phyloP scores from a whole-genome alignment of 2,888 invertebrate genomes.

The Agrochola litura region DNA sequence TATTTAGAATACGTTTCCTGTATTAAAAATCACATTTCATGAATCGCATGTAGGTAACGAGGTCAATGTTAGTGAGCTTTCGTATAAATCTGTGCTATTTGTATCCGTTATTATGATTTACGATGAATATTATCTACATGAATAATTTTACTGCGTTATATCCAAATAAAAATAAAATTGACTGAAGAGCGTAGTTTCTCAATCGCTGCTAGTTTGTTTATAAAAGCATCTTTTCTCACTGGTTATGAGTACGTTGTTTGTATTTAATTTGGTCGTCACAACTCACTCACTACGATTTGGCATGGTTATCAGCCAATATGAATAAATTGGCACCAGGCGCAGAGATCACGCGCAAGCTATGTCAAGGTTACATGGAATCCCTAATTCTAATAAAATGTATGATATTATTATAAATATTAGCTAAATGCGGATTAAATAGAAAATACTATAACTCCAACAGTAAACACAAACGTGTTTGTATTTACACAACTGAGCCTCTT shows the following conservation, averaged over 20 bases:
- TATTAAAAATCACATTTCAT: conserved; percentile 40
- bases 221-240: conserved; percentile 25
- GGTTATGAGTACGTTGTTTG: conserved; percentile 22
- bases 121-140: conserved; percentile 45
- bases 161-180: conserved; percentile 35
- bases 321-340: conserved; percentile 72
- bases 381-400: conserved; percentile 40
- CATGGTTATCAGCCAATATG: conserved; percentile 71
- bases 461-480: conserved; percentile 4
- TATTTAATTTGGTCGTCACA: conserved; percentile 66
- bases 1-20: conserved; percentile 31
- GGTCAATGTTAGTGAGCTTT: conserved; percentile 60
- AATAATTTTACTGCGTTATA: conserved; percentile 40
- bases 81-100: conserved; percentile 44
- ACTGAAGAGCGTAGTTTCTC: conserved; percentile 30
- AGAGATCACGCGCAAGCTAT: conserved; percentile 67
- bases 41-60: conserved; percentile 19
- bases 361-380: conserved; percentile 67
- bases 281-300: conserved; percentile 69
- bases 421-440: conserved; percentile 9
- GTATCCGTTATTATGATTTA: conserved; percentile 48
- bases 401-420: conserved; percentile 27
- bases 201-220: conserved; percentile 23
- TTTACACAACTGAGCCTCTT: not conserved
- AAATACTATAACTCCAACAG: not conserved